Percentiles rank a stretch among this genome's conserved stretches.
Evolutionary conservation across 1,140 invertebrate genomes (phyloP).

Genomic region (Conopomorpha cramerella): DNA sequence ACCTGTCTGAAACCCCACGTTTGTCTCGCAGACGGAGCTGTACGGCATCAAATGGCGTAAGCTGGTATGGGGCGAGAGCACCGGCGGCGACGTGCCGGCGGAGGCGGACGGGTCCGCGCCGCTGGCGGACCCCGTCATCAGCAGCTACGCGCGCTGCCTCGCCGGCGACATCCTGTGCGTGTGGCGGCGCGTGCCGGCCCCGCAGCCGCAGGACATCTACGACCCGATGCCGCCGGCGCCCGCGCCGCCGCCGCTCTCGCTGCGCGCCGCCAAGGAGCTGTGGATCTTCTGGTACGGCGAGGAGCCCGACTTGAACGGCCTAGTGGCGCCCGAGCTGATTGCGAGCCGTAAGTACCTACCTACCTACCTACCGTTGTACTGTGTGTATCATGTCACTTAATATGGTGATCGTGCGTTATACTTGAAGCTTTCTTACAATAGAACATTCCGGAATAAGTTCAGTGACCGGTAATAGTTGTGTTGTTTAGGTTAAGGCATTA

Average conservation of each 20-base stretch:
- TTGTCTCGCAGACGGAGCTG: slow-evolving; percentile 85
- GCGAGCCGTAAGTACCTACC: slow-evolving; percentile 74
- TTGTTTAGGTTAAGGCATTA: no score
- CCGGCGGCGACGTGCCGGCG: slow-evolving; percentile 51
- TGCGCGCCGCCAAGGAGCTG: slow-evolving; percentile 87
- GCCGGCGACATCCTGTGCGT: slow-evolving; percentile 94
- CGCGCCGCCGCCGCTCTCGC: slow-evolving; percentile 70
- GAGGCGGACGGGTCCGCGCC: slow-evolving; percentile 66
- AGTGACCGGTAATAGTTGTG: no score
- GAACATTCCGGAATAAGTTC: no score
- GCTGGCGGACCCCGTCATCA: slow-evolving; percentile 90
- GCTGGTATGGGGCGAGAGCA: slow-evolving; percentile 79
- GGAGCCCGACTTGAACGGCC: slow-evolving; percentile 86
- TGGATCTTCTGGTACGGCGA: slow-evolving; percentile 99
- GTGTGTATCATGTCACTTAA: no score
- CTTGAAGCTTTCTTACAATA: no score
- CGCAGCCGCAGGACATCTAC: slow-evolving; percentile 63
- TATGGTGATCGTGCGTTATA: no score
- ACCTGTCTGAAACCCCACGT: slow-evolving; percentile 9
- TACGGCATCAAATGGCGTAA: slow-evolving; percentile 99
- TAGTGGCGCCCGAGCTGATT: slow-evolving; percentile 80
- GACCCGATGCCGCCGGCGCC: slow-evolving; percentile 62
- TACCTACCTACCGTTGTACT: no score
- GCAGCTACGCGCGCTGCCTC: slow-evolving; percentile 91
- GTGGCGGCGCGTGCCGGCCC: slow-evolving; percentile 83